Percentiles rank a stretch among this genome's conserved stretches.
Conservation (phyloP, 2,113 vertebrate species). For the Sakesphorus luctuosus region DNA sequence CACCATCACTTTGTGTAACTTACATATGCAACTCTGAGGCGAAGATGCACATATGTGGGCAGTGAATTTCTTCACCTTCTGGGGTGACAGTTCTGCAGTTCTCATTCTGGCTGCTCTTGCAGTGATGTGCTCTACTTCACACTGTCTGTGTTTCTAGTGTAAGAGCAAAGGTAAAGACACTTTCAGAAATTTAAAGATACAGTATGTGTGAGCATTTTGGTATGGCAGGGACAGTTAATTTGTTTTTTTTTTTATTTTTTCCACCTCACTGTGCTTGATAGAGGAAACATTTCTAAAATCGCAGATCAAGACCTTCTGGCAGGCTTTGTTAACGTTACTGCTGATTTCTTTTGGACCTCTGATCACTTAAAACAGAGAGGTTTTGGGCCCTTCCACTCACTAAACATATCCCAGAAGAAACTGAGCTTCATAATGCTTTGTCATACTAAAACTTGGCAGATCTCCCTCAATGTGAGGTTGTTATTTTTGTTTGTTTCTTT, state of each 20-base stretch:
- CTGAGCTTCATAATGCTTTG: not conserved
- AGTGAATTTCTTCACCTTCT: not conserved
- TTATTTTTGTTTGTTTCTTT: not conserved
- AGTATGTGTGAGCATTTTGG: not conserved
- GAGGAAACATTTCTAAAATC: not conserved
- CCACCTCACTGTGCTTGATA: not conserved
- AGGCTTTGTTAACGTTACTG: not conserved
- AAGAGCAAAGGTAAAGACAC: not conserved
- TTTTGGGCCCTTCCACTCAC: not conserved
- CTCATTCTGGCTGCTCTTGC: not conserved
- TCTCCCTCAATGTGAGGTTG: not conserved
- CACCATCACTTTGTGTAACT: not conserved
- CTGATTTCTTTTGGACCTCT: not conserved
- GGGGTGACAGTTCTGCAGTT: not conserved
- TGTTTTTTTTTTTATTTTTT: not conserved
- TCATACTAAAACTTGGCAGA: not conserved
- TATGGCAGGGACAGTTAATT: not conserved
- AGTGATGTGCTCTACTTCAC: not conserved
- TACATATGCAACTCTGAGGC: not conserved
- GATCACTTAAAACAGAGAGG: not conserved
- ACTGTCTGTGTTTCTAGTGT: not conserved
- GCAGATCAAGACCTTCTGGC: not conserved
- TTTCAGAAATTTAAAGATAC: not conserved
- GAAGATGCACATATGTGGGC: not conserved
- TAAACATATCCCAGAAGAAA: not conserved